Conservation (phyloP, 2,113 vertebrate genomes). For the Nothobranchius furzeri region DNA sequence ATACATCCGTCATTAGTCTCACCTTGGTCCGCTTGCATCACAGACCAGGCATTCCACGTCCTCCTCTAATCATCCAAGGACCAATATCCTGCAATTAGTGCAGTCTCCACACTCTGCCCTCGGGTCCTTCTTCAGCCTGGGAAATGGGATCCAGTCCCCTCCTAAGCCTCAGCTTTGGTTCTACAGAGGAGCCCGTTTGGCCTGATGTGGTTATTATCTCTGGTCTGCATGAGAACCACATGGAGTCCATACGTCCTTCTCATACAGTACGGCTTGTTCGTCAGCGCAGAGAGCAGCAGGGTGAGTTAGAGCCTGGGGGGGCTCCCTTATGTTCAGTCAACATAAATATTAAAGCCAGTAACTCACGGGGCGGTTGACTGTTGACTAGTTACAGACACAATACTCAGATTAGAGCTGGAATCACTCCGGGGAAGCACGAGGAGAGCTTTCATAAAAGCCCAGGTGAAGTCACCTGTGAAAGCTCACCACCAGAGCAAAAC, state of each 20-base stretch:
- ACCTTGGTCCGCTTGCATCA: conserved; percentile 91
- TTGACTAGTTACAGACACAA: too few relatives aligned
- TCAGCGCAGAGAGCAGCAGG: conserved; percentile 39
- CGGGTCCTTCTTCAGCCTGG: conserved; percentile 87
- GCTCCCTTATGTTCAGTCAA: conserved; percentile 24
- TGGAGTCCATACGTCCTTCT: conserved; percentile 59
- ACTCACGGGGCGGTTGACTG: too few relatives aligned
- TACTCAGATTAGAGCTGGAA: too few relatives aligned
- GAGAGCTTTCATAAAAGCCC: too few relatives aligned
- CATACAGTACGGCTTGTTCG: conserved; percentile 40
- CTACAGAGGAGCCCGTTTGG: conserved; percentile 66
- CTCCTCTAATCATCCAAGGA: conserved; percentile 92
- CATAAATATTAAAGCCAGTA: too few relatives aligned
- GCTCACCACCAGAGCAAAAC: too few relatives aligned
- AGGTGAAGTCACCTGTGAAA: too few relatives aligned
- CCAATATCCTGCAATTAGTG: conserved; percentile 96
- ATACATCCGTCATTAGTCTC: conserved; percentile 77
- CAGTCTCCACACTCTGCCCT: conserved; percentile 88
- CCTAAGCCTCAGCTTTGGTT: conserved; percentile 67
- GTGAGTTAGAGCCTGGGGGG: conserved; percentile 23
- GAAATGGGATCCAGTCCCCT: conserved; percentile 86
- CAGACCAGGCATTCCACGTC: conserved; percentile 90
- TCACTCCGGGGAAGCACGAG: too few relatives aligned
- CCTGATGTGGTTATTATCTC: conserved; percentile 72
- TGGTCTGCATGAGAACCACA: conserved; percentile 73